Conservation (phyloP, 2,888 invertebrate species). For the Arctia plantaginis region DNA sequence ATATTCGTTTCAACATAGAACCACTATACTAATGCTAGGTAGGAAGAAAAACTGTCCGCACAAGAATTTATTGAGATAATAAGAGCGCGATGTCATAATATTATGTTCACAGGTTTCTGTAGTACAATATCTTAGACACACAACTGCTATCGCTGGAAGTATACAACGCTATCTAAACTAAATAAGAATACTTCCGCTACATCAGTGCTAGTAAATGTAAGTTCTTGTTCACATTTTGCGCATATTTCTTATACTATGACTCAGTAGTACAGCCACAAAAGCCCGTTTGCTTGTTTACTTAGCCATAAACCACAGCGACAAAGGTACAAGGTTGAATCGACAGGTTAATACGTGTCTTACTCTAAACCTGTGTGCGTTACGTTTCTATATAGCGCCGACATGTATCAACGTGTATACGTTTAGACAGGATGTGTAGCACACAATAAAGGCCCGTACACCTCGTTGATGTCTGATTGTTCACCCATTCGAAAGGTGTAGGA, state of each 20-base stretch:
- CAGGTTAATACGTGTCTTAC: conserved; percentile 78
- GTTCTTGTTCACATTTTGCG: conserved; percentile 41
- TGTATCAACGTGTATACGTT: conserved; percentile 30
- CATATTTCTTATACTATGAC: conserved; percentile 61
- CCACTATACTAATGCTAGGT: not conserved
- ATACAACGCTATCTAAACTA: conserved; percentile 40
- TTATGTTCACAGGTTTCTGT: conserved; percentile 1
- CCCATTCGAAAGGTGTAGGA: conserved; percentile 50
- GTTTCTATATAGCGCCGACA: conserved; percentile 46
- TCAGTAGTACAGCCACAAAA: conserved; percentile 70
- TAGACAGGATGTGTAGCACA: conserved; percentile 62
- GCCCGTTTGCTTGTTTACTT: conserved; percentile 74
- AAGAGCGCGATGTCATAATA: not conserved
- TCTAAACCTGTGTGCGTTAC: conserved; percentile 54
- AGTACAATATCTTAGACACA: not conserved
- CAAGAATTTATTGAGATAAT: not conserved
- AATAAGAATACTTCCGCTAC: conserved; percentile 47
- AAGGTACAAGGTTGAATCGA: conserved; percentile 77
- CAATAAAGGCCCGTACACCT: conserved; percentile 40
- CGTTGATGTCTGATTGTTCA: conserved; percentile 51
- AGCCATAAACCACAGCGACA: conserved; percentile 73
- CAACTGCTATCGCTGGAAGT: conserved; percentile 2
- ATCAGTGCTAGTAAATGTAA: conserved; percentile 32
- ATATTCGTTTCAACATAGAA: not conserved
- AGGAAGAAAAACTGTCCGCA: not conserved